These are phyloP conservation scores for Lycopodina hypogea DNA, from an alignment of 37 sponge, comb jelly and placozoan species.

Conservation along the genomic window DNA sequence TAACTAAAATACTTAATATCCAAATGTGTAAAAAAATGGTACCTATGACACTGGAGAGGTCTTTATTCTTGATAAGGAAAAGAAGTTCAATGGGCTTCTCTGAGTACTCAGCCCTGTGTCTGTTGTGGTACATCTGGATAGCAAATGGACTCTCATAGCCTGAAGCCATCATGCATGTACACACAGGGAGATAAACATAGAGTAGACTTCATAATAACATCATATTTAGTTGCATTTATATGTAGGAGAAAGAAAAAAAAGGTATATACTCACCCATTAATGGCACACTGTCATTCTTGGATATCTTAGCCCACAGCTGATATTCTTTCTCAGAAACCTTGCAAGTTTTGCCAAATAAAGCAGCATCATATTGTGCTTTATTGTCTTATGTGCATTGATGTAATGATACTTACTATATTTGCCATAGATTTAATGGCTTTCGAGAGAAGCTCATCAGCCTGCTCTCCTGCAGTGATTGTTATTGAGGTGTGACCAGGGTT, in stretches of 20 bases:
- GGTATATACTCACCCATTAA: constrained; percentile 30
- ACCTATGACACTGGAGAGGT: not conserved
- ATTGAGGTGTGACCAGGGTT: constrained; percentile 15
- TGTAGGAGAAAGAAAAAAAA: not conserved
- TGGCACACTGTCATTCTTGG: constrained; percentile 39
- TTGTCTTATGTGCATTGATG: no score
- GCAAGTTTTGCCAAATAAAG: no score
- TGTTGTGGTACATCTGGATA: constrained; percentile 57
- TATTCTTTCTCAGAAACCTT: constrained; percentile 44
- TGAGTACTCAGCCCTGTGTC: constrained; percentile 40
- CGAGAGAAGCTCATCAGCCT: constrained; percentile 20
- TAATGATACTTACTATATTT: constrained; percentile 49
- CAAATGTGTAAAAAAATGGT: no score
- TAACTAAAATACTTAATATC: no score
- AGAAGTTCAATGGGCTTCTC: constrained; percentile 51
- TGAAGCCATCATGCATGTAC: not conserved
- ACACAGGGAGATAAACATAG: not conserved
- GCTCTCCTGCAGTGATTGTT: constrained; percentile 24
- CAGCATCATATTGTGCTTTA: no score
- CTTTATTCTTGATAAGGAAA: constrained; percentile 59
- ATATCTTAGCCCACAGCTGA: constrained; percentile 60
- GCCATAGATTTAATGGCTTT: constrained; percentile 39
- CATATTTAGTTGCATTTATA: not conserved
- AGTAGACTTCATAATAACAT: not conserved
- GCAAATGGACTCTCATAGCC: constrained; percentile 69